These are phyloP conservation scores for Glyphotaelius pellucidus DNA, from an alignment of 2,888 invertebrate species.

Conservation along the genomic window DNA sequence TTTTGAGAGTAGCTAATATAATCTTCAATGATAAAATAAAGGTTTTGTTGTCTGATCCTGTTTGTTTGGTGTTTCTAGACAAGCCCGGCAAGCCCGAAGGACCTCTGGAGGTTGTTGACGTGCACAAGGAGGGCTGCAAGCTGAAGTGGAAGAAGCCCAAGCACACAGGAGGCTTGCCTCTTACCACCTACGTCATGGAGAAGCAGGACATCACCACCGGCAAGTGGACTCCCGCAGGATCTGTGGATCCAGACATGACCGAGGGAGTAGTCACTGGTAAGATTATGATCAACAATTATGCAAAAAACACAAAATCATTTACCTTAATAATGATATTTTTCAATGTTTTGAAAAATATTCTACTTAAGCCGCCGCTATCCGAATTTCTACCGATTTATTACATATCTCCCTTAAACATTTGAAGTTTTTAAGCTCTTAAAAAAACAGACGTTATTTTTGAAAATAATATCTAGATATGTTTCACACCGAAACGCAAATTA, in stretches of 20 bases:
- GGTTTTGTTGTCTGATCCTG: neutral
- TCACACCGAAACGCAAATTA: no score
- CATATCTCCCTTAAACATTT: no score
- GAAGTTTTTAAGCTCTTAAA: no score
- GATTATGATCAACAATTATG: constrained; percentile 55
- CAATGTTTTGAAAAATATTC: no score
- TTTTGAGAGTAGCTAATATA: no score
- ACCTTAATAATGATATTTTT: no score
- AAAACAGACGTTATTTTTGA: no score
- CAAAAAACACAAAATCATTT: no score
- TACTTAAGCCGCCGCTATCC: no score
- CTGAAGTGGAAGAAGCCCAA: constrained; percentile 96
- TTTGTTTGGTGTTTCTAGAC: constrained; percentile 74
- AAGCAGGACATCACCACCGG: constrained; percentile 95
- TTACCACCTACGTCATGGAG: constrained; percentile 94
- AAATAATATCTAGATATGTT: no score
- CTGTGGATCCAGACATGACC: constrained; percentile 87
- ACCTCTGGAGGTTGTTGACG: constrained; percentile 92
- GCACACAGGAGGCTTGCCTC: constrained; percentile 96
- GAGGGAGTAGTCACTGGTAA: constrained; percentile 86
- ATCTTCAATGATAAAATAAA: no score
- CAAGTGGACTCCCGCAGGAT: constrained; percentile 92
- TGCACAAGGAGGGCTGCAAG: constrained; percentile 96
- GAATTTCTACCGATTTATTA: no score
- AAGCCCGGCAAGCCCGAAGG: constrained; percentile 94